phyloP scores from a whole-genome alignment of 2,797 vertebrate genomes.

The Coregonus sp. region DNA sequence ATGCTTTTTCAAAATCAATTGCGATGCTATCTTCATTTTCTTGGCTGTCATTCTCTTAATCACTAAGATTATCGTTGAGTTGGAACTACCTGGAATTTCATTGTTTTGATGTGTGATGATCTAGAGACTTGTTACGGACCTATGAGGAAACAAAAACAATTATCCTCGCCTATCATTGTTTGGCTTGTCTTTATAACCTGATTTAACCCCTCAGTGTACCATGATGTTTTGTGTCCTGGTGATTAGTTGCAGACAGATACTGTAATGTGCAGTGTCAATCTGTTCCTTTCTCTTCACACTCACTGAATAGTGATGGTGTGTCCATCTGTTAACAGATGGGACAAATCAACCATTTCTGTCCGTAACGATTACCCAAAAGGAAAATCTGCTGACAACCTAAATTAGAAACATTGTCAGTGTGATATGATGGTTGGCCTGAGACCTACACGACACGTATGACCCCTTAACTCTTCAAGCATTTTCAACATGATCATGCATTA shows the following conservation, averaged over 20 bases:
- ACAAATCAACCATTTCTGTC: neutral
- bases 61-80: neutral
- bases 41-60: neutral
- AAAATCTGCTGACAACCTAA: neutral
- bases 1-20: no score
- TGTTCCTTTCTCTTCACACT: neutral
- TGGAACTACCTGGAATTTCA: neutral
- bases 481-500: slow-evolving; percentile 3
- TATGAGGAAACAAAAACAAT: neutral
- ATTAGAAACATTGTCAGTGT: slow-evolving; percentile 31
- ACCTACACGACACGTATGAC: neutral
- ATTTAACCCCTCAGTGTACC: neutral
- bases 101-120: neutral
- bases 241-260: neutral
- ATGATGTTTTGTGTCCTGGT: neutral
- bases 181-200: neutral
- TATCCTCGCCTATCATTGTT: neutral
- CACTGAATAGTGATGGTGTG: neutral
- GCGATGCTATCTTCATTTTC: neutral
- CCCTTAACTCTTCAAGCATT: neutral
- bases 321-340: neutral
- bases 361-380: neutral
- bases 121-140: neutral
- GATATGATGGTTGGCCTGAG: slow-evolving; percentile 17
- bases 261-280: neutral